These are phyloP conservation scores for Melipona beecheii DNA, from an alignment of 2,888 invertebrate genomes.

Conservation along the genomic window DNA sequence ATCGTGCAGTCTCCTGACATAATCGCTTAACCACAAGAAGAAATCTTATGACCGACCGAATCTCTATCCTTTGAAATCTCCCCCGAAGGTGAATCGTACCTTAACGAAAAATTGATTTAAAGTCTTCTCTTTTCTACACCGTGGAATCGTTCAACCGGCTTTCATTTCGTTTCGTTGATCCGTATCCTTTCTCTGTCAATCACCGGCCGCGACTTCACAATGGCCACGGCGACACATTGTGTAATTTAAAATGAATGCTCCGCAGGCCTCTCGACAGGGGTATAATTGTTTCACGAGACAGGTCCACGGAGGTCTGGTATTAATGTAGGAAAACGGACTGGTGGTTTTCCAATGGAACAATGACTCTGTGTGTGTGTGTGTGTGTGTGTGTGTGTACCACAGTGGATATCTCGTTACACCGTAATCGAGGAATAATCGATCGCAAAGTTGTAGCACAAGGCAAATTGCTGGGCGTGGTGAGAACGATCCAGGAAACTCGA, in stretches of 20 bases:
- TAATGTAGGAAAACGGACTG: conserved; percentile 37
- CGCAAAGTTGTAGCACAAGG: conserved; percentile 74
- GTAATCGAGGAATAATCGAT: conserved; percentile 78
- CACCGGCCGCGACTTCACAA: conserved; percentile 50
- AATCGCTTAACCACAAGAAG: neutral
- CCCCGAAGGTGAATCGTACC: neutral
- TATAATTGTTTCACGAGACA: conserved; percentile 60
- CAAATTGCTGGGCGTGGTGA: conserved; percentile 77
- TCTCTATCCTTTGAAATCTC: neutral
- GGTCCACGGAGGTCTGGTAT: conserved; percentile 25
- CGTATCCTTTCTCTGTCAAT: conserved; percentile 69
- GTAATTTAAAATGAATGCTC: conserved; percentile 66
- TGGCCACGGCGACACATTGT: conserved; percentile 67
- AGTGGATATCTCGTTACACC: conserved; percentile 77
- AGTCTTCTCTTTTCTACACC: neutral
- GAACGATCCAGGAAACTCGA: conserved; percentile 75
- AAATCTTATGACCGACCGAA: neutral
- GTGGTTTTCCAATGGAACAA: conserved; percentile 39
- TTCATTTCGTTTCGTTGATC: conserved; percentile 54
- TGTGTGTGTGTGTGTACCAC: conserved; percentile 15
- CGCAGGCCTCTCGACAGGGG: conserved; percentile 8
- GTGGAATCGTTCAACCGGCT: conserved; percentile 2
- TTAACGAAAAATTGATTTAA: conserved; percentile 34
- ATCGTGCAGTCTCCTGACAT: neutral
- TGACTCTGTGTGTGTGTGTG: conserved; percentile 7